Percentiles rank a stretch among this genome's conserved stretches.
These are phyloP conservation scores for Gisinianus flammeolus DNA, from an alignment of 2,888 invertebrate species.

Conservation along the genomic window DNA sequence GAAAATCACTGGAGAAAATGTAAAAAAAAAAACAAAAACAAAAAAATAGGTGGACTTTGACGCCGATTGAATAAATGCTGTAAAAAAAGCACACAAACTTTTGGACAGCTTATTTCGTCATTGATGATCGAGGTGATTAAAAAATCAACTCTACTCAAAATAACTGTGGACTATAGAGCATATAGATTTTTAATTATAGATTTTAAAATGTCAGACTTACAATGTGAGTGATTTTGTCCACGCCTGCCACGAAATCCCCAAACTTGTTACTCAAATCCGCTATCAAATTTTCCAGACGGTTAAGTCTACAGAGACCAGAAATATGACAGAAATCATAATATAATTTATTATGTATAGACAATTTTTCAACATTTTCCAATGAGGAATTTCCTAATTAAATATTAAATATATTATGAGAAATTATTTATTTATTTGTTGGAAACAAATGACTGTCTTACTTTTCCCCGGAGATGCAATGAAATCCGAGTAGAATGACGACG, in stretches of 20 bases:
- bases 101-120: no score
- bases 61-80: no score
- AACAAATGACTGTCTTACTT: background rate
- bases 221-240: slow-evolving; percentile 39
- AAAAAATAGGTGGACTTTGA: background rate
- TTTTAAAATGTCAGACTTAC: slow-evolving; percentile 2
- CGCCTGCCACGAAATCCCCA: slow-evolving; percentile 36
- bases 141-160: no score
- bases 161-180: no score
- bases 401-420: background rate
- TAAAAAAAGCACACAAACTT: no score
- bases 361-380: background rate
- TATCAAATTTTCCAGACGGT: slow-evolving; percentile 34
- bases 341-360: background rate
- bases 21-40: no score
- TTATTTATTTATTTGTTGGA: background rate
- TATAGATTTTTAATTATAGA: no score
- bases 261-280: slow-evolving; percentile 36
- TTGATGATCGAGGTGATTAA: no score
- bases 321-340: background rate
- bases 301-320: slow-evolving; percentile 5
- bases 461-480: slow-evolving; percentile 15
- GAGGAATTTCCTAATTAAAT: background rate
- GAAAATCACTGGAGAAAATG: background rate
- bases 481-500: background rate